Base-by-base conservation (phyloP, 2,888 invertebrate species). In the Cactoblastis cactorum region DNA sequence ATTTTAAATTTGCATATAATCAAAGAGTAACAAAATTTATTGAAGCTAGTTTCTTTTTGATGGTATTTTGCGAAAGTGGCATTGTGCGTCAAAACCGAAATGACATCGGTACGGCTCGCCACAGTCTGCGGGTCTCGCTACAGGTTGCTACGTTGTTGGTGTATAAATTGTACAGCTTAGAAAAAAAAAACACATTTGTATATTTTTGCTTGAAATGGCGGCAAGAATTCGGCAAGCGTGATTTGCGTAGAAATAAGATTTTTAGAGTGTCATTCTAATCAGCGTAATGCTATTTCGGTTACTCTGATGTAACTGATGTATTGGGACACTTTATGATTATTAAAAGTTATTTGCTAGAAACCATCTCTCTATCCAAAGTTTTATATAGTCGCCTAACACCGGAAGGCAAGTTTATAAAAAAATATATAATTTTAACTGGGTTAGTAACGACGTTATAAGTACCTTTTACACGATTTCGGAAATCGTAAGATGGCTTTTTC, bases 81-180 rank as follows among this genome's bases (percentile, higher is more conserved):
- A 28, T 28, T 28, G 28, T 28, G 28, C 28, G 3, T 28, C 8
- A 8, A 28, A 28, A 28, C 28, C 8, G n/a, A n/a, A n/a, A 28
- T 2, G 9, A 17, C 37, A 37, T 37, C 37, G 15, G 37, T 17
- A 37, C 37, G 37, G 59, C 56, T 53, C 45, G 50, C 56, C 58
- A 62, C 54, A 53, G 59, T 54, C 54, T 45, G 52, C 54, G 61
- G 49, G 35, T 51, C 19, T 22, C 35, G 57, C 57, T 53, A 56
- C 62, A 65, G 71, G 71, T 67, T 66, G 72, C 65, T 67, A 67
- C 63, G 62, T 71, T 63, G 70, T 60, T 72, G 71, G 70, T 85
- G 86, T 86, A 83, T 71, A 85, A 86, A 84, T 80, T 87, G 85
- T 86, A 86, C 87, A 87, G 85, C 79, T 78, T 81, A 80, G 78